Base-by-base conservation (phyloP, 2,113 vertebrate genomes). In the Colaptes auratus region DNA sequence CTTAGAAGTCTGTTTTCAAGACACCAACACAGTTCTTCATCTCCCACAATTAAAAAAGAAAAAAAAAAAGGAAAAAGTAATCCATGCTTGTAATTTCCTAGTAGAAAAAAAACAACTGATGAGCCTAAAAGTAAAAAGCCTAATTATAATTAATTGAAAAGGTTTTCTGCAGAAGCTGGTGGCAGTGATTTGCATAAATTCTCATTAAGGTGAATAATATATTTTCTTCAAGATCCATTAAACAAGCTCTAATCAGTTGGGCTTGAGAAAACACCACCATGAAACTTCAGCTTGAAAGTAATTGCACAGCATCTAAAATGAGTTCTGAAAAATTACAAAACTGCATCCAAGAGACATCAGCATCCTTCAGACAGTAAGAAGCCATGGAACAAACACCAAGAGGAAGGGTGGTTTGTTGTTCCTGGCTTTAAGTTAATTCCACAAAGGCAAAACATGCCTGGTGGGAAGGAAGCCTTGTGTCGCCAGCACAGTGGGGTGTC, bases 141-240 rank as follows among this genome's bases (percentile, higher is more conserved):
- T 96, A 95, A 95, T 96, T 92, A 73, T 94, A 95, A 95, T 94
- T 92, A 97, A 96, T 94, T 96, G 72, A 71, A 96, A 93, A 91
- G 50, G 31, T 92, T 93, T 94, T 93, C 76, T 90, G 33, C 70
- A 64, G 81, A 90, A 90, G 89, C 76, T 92, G 61, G 73, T 96
- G 69, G n/a, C 28, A 92, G 36, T 77, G 64, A 92, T 97, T 97
- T 97, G 86, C 95, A 96, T 97, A 96, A 95, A 90, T 96, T 96
- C 76, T 96, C 95, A 93, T 96, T 97, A 95, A 96, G 81, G 72
- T 82, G 86, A 88, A 77, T 89, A 86, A 96, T 94, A 87, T 71
- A 92, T 94, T 96, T 96, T 96, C 74, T 87, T 94, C 94, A 94
- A 94, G 93, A 92, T 79, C 76, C 66, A 88, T 95, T 96, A 93